phyloP scores from a whole-genome alignment of 2,113 vertebrate species.

The Salminus brasiliensis region DNA sequence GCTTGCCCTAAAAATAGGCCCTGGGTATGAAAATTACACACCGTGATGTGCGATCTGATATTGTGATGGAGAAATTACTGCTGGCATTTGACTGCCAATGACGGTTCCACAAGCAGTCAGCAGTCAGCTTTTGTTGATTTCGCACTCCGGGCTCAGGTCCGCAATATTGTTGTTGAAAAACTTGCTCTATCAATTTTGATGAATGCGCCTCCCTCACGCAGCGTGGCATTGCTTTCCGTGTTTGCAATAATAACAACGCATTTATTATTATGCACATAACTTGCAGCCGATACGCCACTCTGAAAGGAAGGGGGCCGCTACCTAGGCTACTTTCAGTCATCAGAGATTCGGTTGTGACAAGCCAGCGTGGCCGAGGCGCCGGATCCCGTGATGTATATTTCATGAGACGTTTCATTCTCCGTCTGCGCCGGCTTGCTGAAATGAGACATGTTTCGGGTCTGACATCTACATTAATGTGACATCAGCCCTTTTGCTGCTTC shows the following conservation, averaged over 20 bases:
- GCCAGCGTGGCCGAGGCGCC: neutral
- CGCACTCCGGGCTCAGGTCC: neutral
- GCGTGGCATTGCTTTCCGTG: neutral
- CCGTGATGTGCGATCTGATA: neutral
- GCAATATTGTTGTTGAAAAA: neutral
- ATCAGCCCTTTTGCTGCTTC: slow-evolving; percentile 14
- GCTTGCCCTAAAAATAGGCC: neutral
- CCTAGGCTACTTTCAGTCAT: neutral
- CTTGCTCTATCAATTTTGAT: slow-evolving; percentile 13
- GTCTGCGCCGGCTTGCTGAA: neutral
- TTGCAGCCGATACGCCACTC: neutral
- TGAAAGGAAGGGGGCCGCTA: neutral
- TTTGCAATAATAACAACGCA: neutral
- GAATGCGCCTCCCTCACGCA: neutral
- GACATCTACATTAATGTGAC: slow-evolving; percentile 25
- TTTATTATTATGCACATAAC: slow-evolving; percentile 20
- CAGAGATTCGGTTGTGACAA: slow-evolving; percentile 30
- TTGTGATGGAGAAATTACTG: neutral
- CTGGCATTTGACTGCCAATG: neutral
- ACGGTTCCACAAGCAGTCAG: neutral
- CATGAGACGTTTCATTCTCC: slow-evolving; percentile 20
- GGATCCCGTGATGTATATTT: slow-evolving; percentile 33
- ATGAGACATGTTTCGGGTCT: neutral
- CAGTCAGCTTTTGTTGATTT: slow-evolving; percentile 4
- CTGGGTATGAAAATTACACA: neutral